Percentiles rank a stretch among this genome's conserved stretches.
These are phyloP conservation scores for Theodoxus fluviatilis DNA, from an alignment of 2,888 invertebrate species.

Conservation along the genomic window DNA sequence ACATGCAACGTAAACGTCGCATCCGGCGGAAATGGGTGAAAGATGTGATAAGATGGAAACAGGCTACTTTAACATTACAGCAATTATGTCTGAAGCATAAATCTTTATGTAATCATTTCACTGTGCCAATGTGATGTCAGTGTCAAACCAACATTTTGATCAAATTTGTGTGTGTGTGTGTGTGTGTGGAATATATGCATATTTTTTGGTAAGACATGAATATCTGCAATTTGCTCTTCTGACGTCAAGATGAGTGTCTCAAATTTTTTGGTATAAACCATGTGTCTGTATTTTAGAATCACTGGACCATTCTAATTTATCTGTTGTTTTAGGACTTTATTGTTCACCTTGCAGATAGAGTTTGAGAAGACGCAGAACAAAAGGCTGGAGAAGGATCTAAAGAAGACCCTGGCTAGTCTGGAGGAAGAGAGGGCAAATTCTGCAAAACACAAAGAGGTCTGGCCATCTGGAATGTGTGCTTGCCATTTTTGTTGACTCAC, in stretches of 20 bases:
- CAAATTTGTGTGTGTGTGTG: constrained; percentile 9
- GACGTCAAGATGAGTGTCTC: background rate
- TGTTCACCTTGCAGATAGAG: constrained; percentile 53
- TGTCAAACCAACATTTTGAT: too few relatives aligned
- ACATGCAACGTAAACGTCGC: too few relatives aligned
- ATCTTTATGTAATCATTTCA: too few relatives aligned
- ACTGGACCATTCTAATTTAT: too few relatives aligned
- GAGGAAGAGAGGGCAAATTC: constrained; percentile 60
- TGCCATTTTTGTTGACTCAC: too few relatives aligned
- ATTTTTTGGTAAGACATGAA: background rate
- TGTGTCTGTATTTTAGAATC: background rate
- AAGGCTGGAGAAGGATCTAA: constrained; percentile 63
- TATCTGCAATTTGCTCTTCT: background rate
- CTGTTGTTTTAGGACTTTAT: background rate
- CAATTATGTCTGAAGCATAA: too few relatives aligned
- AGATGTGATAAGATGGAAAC: too few relatives aligned
- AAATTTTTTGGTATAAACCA: background rate
- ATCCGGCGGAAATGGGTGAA: too few relatives aligned
- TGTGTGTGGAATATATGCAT: background rate
- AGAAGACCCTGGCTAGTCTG: constrained; percentile 54
- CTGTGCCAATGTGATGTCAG: too few relatives aligned
- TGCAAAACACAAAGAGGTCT: constrained; percentile 63
- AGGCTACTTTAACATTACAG: too few relatives aligned
- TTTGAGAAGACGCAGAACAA: constrained; percentile 61
- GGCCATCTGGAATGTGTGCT: too few relatives aligned